Percentiles rank a stretch among this genome's conserved stretches.
Conservation (phyloP, 2,888 invertebrate species). For the Dysmachus trigonus region DNA sequence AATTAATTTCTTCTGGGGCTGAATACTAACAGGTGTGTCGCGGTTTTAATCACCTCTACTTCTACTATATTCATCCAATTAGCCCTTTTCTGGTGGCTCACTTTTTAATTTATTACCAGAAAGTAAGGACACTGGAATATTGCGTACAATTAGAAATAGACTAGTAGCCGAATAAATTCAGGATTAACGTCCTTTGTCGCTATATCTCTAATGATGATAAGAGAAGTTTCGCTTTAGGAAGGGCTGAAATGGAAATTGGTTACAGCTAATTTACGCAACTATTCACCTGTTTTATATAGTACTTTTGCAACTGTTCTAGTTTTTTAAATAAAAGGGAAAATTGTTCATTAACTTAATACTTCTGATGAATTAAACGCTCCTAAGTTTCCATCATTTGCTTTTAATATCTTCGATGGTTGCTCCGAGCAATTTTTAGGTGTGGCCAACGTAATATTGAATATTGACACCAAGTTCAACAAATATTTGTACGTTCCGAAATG, state of each 20-base stretch:
- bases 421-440: background rate
- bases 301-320: background rate
- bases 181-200: background rate
- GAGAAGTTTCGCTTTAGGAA: background rate
- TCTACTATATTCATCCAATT: background rate
- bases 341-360: background rate
- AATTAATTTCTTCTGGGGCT: constrained; percentile 5
- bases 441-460: background rate
- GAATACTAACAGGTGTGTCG: background rate
- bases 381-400: background rate
- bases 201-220: background rate
- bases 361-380: background rate
- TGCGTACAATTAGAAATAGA: background rate
- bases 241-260: background rate
- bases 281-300: background rate
- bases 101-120: constrained; percentile 9
- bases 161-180: background rate
- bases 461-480: background rate
- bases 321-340: background rate
- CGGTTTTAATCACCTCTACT: background rate
- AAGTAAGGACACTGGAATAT: background rate
- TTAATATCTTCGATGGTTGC: background rate
- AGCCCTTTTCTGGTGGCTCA: constrained; percentile 4
- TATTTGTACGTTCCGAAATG: background rate
- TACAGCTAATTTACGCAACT: background rate